A percentile compares a stretch with the other conserved stretches of the same genome.
Evolutionary conservation across 2,888 invertebrate genomes (phyloP).

Genomic region (Trichogramma evanescens): DNA sequence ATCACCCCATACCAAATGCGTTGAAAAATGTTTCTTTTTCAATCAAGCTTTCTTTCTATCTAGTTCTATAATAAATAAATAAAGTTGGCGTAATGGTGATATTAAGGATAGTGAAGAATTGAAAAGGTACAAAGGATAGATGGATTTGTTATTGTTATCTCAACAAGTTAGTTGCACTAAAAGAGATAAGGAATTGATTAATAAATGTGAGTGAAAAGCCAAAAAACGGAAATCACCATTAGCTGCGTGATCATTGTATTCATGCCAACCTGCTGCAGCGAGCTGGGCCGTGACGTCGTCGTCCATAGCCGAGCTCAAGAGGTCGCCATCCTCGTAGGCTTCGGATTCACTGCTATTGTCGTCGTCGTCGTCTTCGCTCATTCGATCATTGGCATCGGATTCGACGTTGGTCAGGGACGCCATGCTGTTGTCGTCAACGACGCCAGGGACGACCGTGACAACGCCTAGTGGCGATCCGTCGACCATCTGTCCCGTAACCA

Average conservation of each 20-base stretch:
- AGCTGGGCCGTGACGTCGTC: slow-evolving; percentile 95
- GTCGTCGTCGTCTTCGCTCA: slow-evolving; percentile 71
- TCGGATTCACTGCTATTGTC: slow-evolving; percentile 73
- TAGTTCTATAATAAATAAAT: no score
- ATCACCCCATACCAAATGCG: no score
- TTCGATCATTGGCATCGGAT: slow-evolving; percentile 41
- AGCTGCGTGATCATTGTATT: slow-evolving; percentile 22
- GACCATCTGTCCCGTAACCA: not conserved
- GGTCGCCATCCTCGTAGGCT: slow-evolving; percentile 74
- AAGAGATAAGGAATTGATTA: no score
- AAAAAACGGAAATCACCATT: slow-evolving; percentile 50
- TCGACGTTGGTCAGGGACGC: slow-evolving; percentile 40
- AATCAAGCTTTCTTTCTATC: no score
- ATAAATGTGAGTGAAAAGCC: slow-evolving; percentile 33
- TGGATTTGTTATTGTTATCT: no score
- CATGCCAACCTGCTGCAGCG: slow-evolving; percentile 79
- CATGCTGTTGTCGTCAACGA: slow-evolving; percentile 25
- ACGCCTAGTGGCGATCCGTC: not conserved
- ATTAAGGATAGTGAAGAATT: no score
- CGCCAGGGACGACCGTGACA: not conserved
- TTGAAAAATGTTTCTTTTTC: no score
- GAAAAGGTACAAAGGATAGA: no score
- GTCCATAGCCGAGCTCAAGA: slow-evolving; percentile 76
- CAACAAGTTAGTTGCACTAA: no score
- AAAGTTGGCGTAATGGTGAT: no score